phyloP scores from a whole-genome alignment of 2,797 vertebrate species.

The Delichon dasypus region DNA sequence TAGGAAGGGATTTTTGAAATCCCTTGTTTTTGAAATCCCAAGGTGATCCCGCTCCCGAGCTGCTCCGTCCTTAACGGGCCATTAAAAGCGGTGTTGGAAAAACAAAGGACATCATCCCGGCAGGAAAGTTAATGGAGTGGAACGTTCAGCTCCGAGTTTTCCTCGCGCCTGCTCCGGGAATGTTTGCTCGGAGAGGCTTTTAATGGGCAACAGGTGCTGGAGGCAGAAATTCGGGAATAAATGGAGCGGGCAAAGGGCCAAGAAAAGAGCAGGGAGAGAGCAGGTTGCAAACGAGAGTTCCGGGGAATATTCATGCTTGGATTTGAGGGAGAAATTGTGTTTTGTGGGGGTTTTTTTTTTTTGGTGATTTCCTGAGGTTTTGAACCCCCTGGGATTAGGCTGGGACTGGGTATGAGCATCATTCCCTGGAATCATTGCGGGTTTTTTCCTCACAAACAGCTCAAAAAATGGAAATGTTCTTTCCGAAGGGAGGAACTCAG shows the following conservation, averaged over 20 bases:
- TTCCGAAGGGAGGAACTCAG: not conserved
- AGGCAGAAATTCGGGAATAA: not conserved
- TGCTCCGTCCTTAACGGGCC: not conserved
- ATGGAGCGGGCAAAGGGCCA: not conserved
- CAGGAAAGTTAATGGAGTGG: constrained; percentile 10
- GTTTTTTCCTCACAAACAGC: not conserved
- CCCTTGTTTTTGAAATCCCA: not conserved
- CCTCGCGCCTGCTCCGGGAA: not conserved
- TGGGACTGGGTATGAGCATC: not conserved
- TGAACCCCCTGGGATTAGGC: not conserved
- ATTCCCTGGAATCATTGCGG: not conserved
- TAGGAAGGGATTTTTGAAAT: not conserved
- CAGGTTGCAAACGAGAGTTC: not conserved
- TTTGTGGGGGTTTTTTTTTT: not conserved
- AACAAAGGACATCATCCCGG: not conserved
- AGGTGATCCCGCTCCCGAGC: not conserved
- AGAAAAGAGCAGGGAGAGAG: not conserved
- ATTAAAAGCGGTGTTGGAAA: not conserved
- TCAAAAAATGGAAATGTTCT: not conserved
- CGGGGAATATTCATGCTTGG: not conserved
- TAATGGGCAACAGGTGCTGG: constrained; percentile 54
- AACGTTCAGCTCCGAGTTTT: not conserved
- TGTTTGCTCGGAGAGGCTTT: not conserved
- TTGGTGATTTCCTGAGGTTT: not conserved
- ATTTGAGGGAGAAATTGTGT: not conserved